These are phyloP conservation scores for Chelidonichthys spinosus DNA, from an alignment of 2,797 vertebrate genomes.

Conservation along the genomic window DNA sequence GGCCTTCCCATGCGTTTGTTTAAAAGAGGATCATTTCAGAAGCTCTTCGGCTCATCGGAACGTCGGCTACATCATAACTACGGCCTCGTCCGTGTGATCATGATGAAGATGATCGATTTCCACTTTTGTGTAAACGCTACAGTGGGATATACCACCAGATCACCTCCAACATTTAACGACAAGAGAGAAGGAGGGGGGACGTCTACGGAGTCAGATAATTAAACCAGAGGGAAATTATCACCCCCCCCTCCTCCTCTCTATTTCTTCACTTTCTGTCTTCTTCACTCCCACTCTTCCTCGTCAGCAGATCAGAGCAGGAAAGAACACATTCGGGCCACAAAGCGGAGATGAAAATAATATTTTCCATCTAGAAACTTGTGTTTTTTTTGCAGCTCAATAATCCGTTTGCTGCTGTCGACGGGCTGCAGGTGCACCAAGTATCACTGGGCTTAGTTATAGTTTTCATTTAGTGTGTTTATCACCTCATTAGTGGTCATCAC, in stretches of 20 bases:
- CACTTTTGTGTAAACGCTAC: constrained; percentile 55
- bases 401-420: constrained; percentile 10
- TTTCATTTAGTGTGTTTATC: constrained; percentile 64
- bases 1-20: constrained; percentile 60
- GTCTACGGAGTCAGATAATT: constrained; percentile 76
- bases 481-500: constrained; percentile 47
- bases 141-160: constrained; percentile 28
- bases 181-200: constrained; percentile 45
- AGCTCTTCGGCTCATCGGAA: neutral
- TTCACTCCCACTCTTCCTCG: constrained; percentile 43
- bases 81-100: constrained; percentile 48
- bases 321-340: constrained; percentile 38
- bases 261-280: constrained; percentile 23
- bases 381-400: constrained; percentile 3
- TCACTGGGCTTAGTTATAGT: constrained; percentile 59
- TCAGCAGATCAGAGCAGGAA: constrained; percentile 59
- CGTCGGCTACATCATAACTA: constrained; percentile 52
- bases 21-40: constrained; percentile 15
- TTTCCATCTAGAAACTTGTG: constrained; percentile 48
- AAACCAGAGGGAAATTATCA: constrained; percentile 81
- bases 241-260: neutral
- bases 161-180: constrained; percentile 68
- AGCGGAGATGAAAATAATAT: constrained; percentile 51
- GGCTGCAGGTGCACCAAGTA: constrained; percentile 27
- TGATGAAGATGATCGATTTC: constrained; percentile 63